phyloP scores from a whole-genome alignment of 2,113 vertebrate species.

The Eudyptes chrysolophus region DNA sequence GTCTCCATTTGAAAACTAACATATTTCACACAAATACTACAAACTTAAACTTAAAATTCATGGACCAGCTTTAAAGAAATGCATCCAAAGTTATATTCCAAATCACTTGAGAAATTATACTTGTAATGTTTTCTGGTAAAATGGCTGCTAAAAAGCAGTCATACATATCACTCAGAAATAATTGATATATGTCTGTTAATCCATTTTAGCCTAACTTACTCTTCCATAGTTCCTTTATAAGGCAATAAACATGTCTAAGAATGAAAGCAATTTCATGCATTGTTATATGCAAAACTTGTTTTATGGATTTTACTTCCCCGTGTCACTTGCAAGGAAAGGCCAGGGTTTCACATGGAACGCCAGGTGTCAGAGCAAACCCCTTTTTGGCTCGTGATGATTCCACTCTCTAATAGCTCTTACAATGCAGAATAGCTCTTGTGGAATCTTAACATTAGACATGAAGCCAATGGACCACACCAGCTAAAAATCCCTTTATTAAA shows the following conservation, averaged over 20 bases:
- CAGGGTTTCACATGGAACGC: neutral
- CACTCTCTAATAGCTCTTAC: neutral
- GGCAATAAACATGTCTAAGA: neutral
- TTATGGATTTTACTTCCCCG: neutral
- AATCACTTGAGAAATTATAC: neutral
- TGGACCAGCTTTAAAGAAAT: neutral
- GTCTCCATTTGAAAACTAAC: neutral
- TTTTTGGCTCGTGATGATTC: neutral
- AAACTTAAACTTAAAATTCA: neutral
- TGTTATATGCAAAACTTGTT: neutral
- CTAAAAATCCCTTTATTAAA: neutral
- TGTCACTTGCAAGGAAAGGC: neutral
- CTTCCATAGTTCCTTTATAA: neutral
- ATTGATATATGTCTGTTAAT: neutral
- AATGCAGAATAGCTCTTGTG: neutral
- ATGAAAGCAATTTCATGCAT: neutral
- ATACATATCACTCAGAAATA: neutral
- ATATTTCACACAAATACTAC: neutral
- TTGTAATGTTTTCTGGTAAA: neutral
- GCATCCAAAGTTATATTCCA: neutral
- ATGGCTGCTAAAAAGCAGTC: neutral
- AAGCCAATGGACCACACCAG: neutral
- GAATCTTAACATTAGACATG: neutral
- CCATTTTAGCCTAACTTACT: neutral
- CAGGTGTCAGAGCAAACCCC: neutral